These are phyloP conservation scores for Melanocharis versteri DNA, from an alignment of 2,113 vertebrate species.

Conservation along the genomic window DNA sequence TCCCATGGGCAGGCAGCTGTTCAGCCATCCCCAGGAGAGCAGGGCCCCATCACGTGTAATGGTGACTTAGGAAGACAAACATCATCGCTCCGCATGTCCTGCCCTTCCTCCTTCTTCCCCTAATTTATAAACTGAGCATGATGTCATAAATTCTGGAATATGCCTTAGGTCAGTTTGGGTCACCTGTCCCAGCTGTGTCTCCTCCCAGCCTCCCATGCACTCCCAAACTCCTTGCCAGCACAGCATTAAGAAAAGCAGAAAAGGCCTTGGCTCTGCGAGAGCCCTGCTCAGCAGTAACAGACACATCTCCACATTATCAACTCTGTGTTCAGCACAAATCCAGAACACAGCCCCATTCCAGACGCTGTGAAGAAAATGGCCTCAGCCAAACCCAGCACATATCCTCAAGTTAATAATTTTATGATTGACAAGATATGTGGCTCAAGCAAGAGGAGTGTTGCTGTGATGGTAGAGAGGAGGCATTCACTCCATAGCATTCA, in stretches of 20 bases:
- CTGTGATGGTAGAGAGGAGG: not conserved
- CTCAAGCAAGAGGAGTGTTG: not conserved
- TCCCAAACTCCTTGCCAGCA: not conserved
- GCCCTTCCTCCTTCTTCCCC: not conserved
- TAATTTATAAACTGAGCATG: not conserved
- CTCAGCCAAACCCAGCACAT: not conserved
- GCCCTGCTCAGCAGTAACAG: not conserved
- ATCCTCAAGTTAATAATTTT: constrained; percentile 7
- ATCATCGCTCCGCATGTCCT: not conserved
- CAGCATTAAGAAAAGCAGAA: not conserved
- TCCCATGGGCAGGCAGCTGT: not conserved
- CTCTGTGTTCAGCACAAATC: not conserved
- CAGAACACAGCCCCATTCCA: not conserved
- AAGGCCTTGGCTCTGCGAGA: not conserved
- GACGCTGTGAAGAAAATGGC: not conserved
- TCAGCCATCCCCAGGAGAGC: not conserved
- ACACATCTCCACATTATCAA: fast-evolving
- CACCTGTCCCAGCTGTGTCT: not conserved
- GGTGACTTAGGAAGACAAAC: not conserved
- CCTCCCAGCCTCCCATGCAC: fast-evolving
- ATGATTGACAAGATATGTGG: constrained; percentile 25
- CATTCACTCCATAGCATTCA: not conserved
- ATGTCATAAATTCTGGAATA: not conserved
- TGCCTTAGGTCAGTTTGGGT: not conserved
- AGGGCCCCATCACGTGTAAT: not conserved